Conservation (phyloP, 2,797 vertebrate species). For the Babyrousa celebensis region DNA sequence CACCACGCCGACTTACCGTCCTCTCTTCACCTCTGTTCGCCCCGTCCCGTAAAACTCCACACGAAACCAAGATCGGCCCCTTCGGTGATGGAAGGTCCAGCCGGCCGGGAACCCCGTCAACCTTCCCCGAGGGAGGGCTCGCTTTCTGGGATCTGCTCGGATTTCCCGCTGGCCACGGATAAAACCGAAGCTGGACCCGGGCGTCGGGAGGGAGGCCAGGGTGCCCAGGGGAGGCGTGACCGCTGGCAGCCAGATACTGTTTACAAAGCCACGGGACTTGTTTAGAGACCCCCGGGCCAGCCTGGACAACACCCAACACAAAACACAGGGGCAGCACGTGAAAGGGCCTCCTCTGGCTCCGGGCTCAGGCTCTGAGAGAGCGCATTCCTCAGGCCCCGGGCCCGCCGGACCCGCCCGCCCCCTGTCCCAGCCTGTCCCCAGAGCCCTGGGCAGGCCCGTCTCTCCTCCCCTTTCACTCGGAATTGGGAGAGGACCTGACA, state of each 20-base stretch:
- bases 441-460: background rate
- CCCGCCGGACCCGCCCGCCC: too few relatives aligned
- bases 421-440: too few relatives aligned
- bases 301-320: background rate
- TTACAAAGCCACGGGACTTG: background rate
- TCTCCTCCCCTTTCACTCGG: background rate
- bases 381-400: too few relatives aligned
- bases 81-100: conserved; percentile 50
- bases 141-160: background rate
- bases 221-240: background rate
- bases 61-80: background rate
- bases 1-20: fast-evolving
- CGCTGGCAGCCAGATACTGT: background rate
- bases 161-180: background rate
- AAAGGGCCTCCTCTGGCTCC: too few relatives aligned
- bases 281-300: background rate
- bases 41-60: background rate
- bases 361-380: too few relatives aligned
- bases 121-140: conserved; percentile 54
- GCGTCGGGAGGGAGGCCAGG: background rate
- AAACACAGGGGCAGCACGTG: too few relatives aligned
- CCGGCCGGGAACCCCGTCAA: conserved; percentile 64
- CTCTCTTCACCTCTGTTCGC: background rate
- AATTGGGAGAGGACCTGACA: background rate
- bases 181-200: background rate